phyloP scores from a whole-genome alignment of 2,113 vertebrate species.

The Scomber colias region DNA sequence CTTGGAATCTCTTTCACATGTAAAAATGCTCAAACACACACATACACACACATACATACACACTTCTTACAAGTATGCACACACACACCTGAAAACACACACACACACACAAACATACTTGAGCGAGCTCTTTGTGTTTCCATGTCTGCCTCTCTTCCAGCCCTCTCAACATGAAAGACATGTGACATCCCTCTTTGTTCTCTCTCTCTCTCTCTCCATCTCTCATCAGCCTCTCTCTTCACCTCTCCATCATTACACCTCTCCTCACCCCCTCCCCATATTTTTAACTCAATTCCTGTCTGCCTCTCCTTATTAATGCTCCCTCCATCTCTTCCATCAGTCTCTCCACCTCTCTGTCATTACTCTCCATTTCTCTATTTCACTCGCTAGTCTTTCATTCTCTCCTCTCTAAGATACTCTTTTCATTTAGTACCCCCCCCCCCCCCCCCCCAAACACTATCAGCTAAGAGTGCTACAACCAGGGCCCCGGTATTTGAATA shows the following conservation, averaged over 20 bases:
- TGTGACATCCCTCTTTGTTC: slow-evolving; percentile 71
- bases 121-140: slow-evolving; percentile 56
- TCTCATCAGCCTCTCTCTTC: slow-evolving; percentile 64
- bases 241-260: slow-evolving; percentile 68
- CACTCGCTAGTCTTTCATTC: slow-evolving; percentile 34
- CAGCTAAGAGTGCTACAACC: slow-evolving; percentile 30
- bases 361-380: slow-evolving; percentile 32
- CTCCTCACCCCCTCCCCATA: slow-evolving; percentile 41
- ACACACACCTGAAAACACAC: neutral
- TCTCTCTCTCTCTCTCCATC: slow-evolving; percentile 39
- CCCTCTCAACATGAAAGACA: slow-evolving; percentile 67
- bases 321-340: slow-evolving; percentile 47
- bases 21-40: slow-evolving; percentile 20
- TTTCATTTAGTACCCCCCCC: slow-evolving; percentile 31
- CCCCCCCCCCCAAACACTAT: neutral
- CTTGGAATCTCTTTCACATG: slow-evolving; percentile 35
- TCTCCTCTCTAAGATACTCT: slow-evolving; percentile 41
- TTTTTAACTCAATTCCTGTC: slow-evolving; percentile 62
- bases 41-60: neutral
- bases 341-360: slow-evolving; percentile 56
- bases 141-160: slow-evolving; percentile 51
- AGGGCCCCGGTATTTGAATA: slow-evolving; percentile 28
- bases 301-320: slow-evolving; percentile 61
- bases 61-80: slow-evolving; percentile 18
- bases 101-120: slow-evolving; percentile 21